Conservation (phyloP, 2,113 vertebrate genomes). For the Peromyscus polionotus region DNA sequence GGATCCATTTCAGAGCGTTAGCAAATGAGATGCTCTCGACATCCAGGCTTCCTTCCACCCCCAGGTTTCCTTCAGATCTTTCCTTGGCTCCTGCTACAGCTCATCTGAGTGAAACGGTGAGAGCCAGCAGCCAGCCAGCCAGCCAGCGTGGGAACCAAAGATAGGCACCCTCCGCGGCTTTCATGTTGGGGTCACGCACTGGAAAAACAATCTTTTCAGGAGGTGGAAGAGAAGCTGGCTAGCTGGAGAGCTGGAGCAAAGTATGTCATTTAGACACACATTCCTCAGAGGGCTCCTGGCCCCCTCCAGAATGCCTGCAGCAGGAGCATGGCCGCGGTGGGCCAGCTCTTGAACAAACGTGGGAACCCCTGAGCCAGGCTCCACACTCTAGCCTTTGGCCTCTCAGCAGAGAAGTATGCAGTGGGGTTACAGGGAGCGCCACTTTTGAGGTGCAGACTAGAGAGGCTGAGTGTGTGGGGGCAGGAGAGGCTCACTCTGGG, state of each 20-base stretch:
- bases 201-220: neutral
- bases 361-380: neutral
- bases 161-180: rapidly evolving
- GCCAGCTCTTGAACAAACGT: no score
- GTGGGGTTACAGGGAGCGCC: rapidly evolving
- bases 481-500: neutral
- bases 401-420: neutral
- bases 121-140: no score
- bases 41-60: neutral
- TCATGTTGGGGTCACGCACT: rapidly evolving
- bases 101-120: rapidly evolving
- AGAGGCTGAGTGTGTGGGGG: neutral
- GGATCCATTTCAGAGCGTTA: neutral
- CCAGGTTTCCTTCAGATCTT: rapidly evolving
- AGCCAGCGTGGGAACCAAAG: neutral
- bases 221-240: no score
- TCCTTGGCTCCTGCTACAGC: neutral
- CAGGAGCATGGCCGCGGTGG: neutral
- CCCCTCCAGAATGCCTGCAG: neutral
- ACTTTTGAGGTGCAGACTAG: neutral
- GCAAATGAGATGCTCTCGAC: rapidly evolving
- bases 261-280: rapidly evolving
- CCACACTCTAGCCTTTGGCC: no score
- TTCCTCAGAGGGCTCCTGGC: no score
- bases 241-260: neutral